Evolutionary conservation across 2,113 vertebrate species (phyloP).

Genomic region (Odontesthes bonariensis): DNA sequence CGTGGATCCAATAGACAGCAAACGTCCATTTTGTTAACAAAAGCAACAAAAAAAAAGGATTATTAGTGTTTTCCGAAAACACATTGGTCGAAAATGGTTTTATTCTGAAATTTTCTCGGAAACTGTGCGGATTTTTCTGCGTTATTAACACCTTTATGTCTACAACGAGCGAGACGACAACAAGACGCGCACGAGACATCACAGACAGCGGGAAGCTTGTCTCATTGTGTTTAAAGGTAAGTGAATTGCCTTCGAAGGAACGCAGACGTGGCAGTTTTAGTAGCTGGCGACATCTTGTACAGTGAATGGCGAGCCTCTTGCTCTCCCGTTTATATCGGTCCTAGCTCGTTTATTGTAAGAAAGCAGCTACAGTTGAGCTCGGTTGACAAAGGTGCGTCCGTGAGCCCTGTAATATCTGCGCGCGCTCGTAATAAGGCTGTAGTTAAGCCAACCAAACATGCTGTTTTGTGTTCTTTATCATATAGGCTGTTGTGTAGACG

Average conservation of each 20-base stretch:
- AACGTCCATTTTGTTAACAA: too few relatives aligned
- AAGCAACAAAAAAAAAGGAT: too few relatives aligned
- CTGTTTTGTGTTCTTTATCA: too few relatives aligned
- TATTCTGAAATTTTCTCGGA: slow-evolving; percentile 41
- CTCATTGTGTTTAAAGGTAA: slow-evolving; percentile 18
- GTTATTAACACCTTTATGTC: not conserved
- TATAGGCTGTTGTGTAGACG: not conserved
- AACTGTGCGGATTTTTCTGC: not conserved
- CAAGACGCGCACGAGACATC: slow-evolving; percentile 49
- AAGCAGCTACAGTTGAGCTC: not conserved
- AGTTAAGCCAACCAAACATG: too few relatives aligned
- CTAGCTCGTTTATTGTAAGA: not conserved
- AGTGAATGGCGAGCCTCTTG: not conserved
- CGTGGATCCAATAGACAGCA: too few relatives aligned
- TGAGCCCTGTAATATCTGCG: not conserved
- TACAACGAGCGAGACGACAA: slow-evolving; percentile 53
- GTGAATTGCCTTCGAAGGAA: not conserved
- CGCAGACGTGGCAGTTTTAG: not conserved
- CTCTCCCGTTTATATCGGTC: not conserved
- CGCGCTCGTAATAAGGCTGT: not conserved
- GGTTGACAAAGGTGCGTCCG: slow-evolving; percentile 22
- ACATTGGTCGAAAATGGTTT: not conserved
- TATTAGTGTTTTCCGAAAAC: not conserved
- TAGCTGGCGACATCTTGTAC: fast-evolving
- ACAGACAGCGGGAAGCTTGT: slow-evolving; percentile 14